Conservation (phyloP, 2,888 invertebrate species). For the Brenthis daphne region DNA sequence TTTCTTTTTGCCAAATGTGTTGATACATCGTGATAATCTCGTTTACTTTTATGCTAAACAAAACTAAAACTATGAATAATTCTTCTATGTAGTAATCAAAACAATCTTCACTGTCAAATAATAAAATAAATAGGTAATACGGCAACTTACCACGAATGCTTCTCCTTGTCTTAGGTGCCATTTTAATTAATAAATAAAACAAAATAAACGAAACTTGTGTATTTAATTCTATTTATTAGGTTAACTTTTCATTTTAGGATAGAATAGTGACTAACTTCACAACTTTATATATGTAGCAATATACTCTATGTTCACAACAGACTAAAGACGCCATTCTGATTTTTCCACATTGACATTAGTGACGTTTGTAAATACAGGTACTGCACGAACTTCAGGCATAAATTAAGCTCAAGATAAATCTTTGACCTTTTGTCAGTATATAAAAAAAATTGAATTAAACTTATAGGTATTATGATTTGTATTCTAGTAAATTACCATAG, state of each 20-base stretch:
- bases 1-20: too few species aligned
- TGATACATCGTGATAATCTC: too few species aligned
- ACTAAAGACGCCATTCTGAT: conserved; percentile 17
- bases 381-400: conserved; percentile 8
- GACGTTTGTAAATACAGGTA: conserved; percentile 1
- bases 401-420: conserved; percentile 1
- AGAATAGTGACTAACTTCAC: conserved; percentile 16
- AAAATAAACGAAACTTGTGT: neutral
- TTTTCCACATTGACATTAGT: conserved; percentile 10
- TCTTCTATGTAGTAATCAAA: conserved; percentile 8
- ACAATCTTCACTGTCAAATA: neutral
- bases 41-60: too few species aligned
- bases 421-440: neutral
- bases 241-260: conserved; percentile 17
- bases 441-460: too few species aligned
- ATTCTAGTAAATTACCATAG: too few species aligned
- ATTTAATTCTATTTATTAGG: conserved; percentile 10
- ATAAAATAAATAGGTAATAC: conserved; percentile 1
- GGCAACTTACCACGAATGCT: conserved; percentile 49
- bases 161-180: conserved; percentile 52
- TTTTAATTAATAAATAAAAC: conserved; percentile 39
- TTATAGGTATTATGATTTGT: too few species aligned
- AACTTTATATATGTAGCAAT: too few species aligned
- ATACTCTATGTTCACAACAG: too few species aligned
- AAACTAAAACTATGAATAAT: too few species aligned